Evolutionary conservation across 2,113 vertebrate species (phyloP), one percentile per base, ranked within the genome.

Genomic region (Sisor rabdophorus): DNA sequence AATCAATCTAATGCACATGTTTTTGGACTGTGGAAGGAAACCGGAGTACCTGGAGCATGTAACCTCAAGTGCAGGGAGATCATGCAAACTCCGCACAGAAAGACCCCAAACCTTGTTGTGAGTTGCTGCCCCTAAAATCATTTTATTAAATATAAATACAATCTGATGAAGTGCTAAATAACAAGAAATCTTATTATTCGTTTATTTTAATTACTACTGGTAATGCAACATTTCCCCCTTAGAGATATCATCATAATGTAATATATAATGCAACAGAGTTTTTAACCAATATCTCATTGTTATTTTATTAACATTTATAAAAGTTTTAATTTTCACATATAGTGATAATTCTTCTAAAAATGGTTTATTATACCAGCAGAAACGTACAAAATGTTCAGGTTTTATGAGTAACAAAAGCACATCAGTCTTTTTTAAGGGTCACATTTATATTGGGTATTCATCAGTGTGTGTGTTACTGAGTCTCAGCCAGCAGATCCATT

Each of bases 401-500:
- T 76, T 32, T 50, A 32, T 59, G 19, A 68, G 74, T 26, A n/a
- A 40, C 11, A 71, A n/a, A 17, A 50, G 26, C n/a, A 68, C 64
- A 64, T 36, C 40, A 48, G 30, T 19, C 11, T 53, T 67, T 48
- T 50, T 74, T n/a, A 17, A 73, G 73, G 70, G 70, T 73, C 71
- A 63, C 75, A 30, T 83, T 59, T 77, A 70, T 32, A 73, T 58
- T 81, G 63, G 69, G 53, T 76, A 75, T 30, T 60, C 26, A 68
- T 36, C 65, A 63, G 26, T 11, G 40, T 24, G 80, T 36, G 50
- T 81, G 68, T 84, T 79, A 81, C 74, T 47, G 6, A 87, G 79
- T 83, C 74, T 47, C 83, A 87, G 89, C 90, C 90, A 92, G 83
- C 85, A 81, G 84, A 88, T 89, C 89, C 90, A 91, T 90, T 91